phyloP scores from a whole-genome alignment of 2,888 invertebrate species.

The Lordiphosa andalusiaca region DNA sequence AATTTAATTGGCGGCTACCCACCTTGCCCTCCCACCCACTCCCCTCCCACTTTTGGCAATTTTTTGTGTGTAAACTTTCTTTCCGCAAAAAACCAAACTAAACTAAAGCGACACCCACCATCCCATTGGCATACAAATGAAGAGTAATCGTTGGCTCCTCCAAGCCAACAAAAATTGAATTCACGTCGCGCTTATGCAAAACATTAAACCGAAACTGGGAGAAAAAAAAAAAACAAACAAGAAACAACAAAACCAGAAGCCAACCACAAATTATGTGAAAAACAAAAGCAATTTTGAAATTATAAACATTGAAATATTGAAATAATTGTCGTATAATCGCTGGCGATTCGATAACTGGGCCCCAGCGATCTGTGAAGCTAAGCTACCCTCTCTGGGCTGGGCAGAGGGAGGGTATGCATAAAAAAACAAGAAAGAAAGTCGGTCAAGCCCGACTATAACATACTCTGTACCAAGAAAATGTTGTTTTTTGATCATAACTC shows the following conservation, averaged over 20 bases:
- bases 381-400: too few species aligned
- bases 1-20: slow-evolving; percentile 1
- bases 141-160: slow-evolving; percentile 27
- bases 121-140: slow-evolving; percentile 59
- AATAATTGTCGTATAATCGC: slow-evolving; percentile 13
- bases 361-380: too few species aligned
- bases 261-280: slow-evolving; percentile 38
- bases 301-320: slow-evolving; percentile 10
- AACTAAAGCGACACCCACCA: slow-evolving; percentile 48
- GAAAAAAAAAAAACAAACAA: slow-evolving; percentile 44
- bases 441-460: too few species aligned
- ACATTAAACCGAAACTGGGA: slow-evolving; percentile 17
- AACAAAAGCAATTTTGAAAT: slow-evolving; percentile 11
- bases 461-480: too few species aligned
- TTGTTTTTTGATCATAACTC: too few species aligned
- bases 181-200: slow-evolving; percentile 49
- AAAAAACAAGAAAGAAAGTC: too few species aligned
- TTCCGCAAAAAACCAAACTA: slow-evolving; percentile 46
- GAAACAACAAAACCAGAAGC: background rate
- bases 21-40: too few species aligned
- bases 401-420: too few species aligned
- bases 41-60: slow-evolving; percentile 34
- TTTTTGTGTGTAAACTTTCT: slow-evolving; percentile 49
- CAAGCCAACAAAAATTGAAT: slow-evolving; percentile 22
- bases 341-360: background rate